phyloP scores from a whole-genome alignment of 2,888 invertebrate genomes.

The Patella pellucida region DNA sequence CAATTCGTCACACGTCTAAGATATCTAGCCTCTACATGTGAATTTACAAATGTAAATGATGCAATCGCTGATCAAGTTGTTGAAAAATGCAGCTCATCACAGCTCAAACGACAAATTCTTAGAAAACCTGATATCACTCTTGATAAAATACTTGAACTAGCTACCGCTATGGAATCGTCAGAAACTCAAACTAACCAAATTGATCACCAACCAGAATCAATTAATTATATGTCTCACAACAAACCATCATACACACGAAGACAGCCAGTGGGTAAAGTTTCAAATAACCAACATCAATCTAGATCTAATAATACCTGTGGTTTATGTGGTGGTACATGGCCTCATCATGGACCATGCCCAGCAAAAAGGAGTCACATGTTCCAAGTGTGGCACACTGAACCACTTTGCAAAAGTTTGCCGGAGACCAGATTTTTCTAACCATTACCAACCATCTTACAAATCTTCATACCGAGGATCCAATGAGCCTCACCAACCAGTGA shows the following conservation, averaged over 20 bases:
- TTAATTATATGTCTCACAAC: background rate
- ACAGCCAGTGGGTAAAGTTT: background rate
- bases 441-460: background rate
- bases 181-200: conserved; percentile 1
- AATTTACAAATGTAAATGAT: background rate
- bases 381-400: background rate
- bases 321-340: background rate
- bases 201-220: background rate
- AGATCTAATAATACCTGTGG: background rate
- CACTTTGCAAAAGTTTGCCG: conserved; percentile 4
- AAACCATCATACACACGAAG: background rate
- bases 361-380: background rate
- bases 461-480: background rate
- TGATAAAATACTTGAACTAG: background rate
- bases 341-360: background rate
- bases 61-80: background rate
- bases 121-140: background rate
- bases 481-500: too few relatives aligned
- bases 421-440: background rate
- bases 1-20: background rate
- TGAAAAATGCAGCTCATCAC: background rate
- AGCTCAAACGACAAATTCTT: background rate
- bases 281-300: background rate
- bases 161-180: background rate
- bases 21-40: background rate